A percentile compares a stretch with the other conserved stretches of the same genome.
Evolutionary conservation across 2,113 vertebrate species (phyloP).

Genomic region (Psilopogon haemacephalus): DNA sequence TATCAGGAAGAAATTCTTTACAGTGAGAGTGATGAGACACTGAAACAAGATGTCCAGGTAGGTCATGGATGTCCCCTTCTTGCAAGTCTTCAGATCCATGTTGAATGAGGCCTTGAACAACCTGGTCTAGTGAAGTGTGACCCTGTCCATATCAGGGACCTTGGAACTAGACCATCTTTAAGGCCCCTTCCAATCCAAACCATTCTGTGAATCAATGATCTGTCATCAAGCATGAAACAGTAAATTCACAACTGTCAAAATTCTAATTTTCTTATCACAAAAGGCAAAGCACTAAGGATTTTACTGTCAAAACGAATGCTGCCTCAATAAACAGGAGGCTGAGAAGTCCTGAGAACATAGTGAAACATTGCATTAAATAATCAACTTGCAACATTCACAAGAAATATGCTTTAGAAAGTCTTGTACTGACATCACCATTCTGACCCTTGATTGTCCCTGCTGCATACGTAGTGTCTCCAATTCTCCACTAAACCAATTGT

Average conservation of each 20-base stretch:
- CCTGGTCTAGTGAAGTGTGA: too few relatives aligned
- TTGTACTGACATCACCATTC: neutral
- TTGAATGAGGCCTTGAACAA: too few relatives aligned
- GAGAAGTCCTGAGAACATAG: neutral
- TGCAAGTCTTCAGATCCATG: too few relatives aligned
- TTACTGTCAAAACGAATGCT: neutral
- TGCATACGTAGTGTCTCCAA: neutral
- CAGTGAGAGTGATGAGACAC: too few relatives aligned
- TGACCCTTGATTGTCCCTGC: neutral
- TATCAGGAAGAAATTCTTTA: too few relatives aligned
- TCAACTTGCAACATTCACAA: neutral
- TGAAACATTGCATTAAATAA: neutral
- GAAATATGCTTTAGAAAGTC: neutral
- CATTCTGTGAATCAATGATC: too few relatives aligned
- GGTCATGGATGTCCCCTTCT: too few relatives aligned
- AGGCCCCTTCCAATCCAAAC: too few relatives aligned
- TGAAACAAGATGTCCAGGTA: too few relatives aligned
- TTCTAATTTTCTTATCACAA: neutral
- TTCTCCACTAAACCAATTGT: neutral
- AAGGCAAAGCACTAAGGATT: neutral
- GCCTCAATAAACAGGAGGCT: neutral
- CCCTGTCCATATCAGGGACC: too few relatives aligned
- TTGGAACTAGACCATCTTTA: too few relatives aligned
- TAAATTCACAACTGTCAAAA: neutral
- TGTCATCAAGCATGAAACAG: too few relatives aligned